Evolutionary conservation across 2,797 vertebrate species (phyloP).

Genomic region (Lutjanus argentimaculatus): DNA sequence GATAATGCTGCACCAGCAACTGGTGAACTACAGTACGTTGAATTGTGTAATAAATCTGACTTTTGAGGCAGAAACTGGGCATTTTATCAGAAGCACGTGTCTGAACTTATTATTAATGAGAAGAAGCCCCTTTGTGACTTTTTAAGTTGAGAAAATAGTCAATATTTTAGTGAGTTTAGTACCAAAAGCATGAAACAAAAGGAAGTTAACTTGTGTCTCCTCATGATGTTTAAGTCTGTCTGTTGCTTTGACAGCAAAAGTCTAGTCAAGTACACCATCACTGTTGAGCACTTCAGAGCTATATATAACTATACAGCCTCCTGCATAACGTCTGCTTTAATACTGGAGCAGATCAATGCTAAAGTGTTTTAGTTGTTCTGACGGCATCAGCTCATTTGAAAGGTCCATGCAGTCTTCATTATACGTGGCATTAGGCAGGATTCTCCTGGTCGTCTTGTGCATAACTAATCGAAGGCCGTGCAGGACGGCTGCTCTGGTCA

Average conservation of each 20-base stretch:
- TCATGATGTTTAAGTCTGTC: conserved; percentile 25
- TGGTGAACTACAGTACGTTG: neutral
- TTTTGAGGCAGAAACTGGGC: neutral
- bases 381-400: conserved; percentile 42
- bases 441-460: conserved; percentile 30
- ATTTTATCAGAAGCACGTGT: neutral
- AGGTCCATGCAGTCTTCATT: conserved; percentile 44
- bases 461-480: conserved; percentile 31
- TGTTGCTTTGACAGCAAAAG: conserved; percentile 39
- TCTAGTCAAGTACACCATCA: conserved; percentile 30
- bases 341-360: conserved; percentile 61
- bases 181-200: neutral
- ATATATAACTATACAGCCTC: conserved; percentile 36
- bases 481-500: conserved; percentile 3
- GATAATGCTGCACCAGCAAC: neutral
- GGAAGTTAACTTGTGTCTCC: neutral
- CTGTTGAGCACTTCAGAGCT: conserved; percentile 39
- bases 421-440: conserved; percentile 27
- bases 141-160: neutral
- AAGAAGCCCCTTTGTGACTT: neutral
- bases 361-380: conserved; percentile 54
- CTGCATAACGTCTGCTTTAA: conserved; percentile 41
- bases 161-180: neutral
- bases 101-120: neutral
- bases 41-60: neutral